Percentiles rank a stretch among this genome's conserved stretches.
Evolutionary conservation across 2,888 invertebrate genomes (phyloP).

Genomic region (Orchestes rusci): DNA sequence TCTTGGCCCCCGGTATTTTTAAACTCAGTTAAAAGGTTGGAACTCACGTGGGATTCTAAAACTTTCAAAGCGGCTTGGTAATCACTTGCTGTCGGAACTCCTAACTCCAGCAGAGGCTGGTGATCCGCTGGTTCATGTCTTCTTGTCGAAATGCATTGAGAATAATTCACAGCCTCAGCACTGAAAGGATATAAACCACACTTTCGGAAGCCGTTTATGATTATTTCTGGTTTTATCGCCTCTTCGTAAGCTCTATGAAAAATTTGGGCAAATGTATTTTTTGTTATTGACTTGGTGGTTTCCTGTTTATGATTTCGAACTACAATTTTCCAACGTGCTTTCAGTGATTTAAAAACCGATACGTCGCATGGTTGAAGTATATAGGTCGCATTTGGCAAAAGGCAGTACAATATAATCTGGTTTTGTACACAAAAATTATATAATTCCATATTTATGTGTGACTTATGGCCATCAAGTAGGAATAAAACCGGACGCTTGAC

Average conservation of each 20-base stretch:
- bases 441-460: conserved; percentile 1
- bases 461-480: conserved; percentile 3
- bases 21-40: too few relatives aligned
- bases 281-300: not conserved
- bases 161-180: not conserved
- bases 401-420: conserved; percentile 1
- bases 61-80: too few relatives aligned
- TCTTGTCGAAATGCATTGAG: not conserved
- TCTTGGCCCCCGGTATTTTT: too few relatives aligned
- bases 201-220: conserved; percentile 1
- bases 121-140: not conserved
- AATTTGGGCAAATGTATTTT: not conserved
- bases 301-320: not conserved
- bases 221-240: not conserved
- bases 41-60: too few relatives aligned
- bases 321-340: not conserved
- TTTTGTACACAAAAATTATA: not conserved
- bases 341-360: not conserved
- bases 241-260: conserved; percentile 1
- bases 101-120: too few relatives aligned
- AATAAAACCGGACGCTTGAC: conserved; percentile 5
- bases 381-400: not conserved
- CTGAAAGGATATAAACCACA: conserved; percentile 3
- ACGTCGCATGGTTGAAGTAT: not conserved
- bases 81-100: too few relatives aligned